phyloP scores from a whole-genome alignment of 2,888 invertebrate species.

The Caradrina kadenii region DNA sequence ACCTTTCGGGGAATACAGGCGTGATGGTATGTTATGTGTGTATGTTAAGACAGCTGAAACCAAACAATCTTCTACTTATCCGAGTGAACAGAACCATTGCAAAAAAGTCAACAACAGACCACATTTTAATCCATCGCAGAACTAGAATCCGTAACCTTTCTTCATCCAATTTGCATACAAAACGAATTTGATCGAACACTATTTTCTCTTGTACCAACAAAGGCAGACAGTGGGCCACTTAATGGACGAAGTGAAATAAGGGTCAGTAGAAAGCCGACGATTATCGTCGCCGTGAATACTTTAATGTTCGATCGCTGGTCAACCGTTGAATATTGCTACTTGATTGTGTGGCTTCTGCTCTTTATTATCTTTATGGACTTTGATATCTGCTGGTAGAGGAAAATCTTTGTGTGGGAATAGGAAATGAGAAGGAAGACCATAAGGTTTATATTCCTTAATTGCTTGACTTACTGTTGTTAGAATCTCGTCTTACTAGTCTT shows the following conservation, averaged over 20 bases:
- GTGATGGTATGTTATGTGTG: too few species aligned
- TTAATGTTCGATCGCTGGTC: conserved; percentile 29
- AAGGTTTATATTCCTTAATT: too few species aligned
- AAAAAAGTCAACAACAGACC: not conserved
- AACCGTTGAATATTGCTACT: conserved; percentile 31
- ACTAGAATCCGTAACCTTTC: conserved; percentile 3
- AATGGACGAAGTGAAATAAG: conserved; percentile 61
- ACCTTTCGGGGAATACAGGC: too few species aligned
- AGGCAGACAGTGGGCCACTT: conserved; percentile 58
- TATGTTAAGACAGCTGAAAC: not conserved
- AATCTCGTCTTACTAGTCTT: too few species aligned
- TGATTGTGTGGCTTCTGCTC: not conserved
- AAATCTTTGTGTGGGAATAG: not conserved
- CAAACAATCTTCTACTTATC: not conserved
- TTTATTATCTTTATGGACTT: not conserved
- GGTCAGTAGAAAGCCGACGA: conserved; percentile 68
- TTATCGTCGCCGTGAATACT: conserved; percentile 50
- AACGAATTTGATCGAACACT: conserved; percentile 27
- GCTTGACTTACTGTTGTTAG: too few species aligned
- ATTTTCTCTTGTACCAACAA: conserved; percentile 42
- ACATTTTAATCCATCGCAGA: not conserved
- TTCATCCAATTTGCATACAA: conserved; percentile 13
- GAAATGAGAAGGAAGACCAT: not conserved
- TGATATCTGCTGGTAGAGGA: too few species aligned
- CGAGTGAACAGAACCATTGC: not conserved